A percentile compares a stretch with the other conserved stretches of the same genome.
Evolutionary conservation across 2,113 vertebrate genomes (phyloP).

Genomic region (Falcunculus frontatus): DNA sequence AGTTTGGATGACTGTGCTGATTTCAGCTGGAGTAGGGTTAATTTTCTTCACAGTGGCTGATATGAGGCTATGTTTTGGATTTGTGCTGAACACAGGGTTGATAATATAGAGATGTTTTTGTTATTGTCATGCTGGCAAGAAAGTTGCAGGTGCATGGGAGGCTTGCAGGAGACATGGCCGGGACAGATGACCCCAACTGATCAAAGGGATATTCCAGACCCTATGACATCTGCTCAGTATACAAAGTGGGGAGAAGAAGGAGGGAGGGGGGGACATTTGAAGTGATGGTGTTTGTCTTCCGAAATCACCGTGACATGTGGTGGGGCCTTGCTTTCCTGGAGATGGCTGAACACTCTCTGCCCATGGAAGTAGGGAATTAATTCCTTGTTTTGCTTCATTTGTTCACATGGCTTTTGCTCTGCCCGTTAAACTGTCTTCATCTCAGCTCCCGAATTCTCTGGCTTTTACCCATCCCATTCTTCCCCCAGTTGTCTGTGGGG

Average conservation of each 20-base stretch:
- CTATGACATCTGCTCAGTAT: background rate
- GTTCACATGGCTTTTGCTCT: background rate
- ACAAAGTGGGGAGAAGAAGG: background rate
- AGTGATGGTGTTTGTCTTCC: background rate
- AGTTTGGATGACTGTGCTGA: background rate
- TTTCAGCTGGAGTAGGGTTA: background rate
- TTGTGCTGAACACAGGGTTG: background rate
- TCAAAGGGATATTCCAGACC: background rate
- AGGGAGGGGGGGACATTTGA: background rate
- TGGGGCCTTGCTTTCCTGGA: background rate
- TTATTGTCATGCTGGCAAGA: fast-evolving
- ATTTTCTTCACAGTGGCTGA: background rate
- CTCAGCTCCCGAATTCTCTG: background rate
- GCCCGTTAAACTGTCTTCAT: background rate
- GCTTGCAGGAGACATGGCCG: background rate
- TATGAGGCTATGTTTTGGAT: background rate
- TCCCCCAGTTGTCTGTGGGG: fast-evolving
- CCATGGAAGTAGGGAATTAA: background rate
- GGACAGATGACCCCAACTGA: background rate
- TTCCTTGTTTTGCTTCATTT: background rate
- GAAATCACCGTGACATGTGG: fast-evolving
- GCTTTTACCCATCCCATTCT: background rate
- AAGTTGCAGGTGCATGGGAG: fast-evolving
- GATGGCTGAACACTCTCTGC: background rate
- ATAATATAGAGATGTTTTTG: background rate